Conservation (phyloP, 2,797 vertebrate species). For the Cyclopterus lumpus region DNA sequence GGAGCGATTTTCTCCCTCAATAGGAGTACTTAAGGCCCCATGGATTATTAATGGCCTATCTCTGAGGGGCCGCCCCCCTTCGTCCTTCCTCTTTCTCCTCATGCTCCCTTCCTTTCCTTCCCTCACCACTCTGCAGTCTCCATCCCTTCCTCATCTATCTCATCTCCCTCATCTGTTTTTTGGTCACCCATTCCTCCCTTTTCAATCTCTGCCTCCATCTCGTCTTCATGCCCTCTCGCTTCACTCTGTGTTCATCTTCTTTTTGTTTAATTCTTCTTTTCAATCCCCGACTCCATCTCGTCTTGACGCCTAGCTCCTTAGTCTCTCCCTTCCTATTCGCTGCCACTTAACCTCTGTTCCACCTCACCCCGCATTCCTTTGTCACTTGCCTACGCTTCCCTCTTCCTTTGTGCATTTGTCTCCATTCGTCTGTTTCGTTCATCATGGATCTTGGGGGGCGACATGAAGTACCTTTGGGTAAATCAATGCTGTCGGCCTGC, state of each 20-base stretch:
- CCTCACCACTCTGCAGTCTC: not conserved
- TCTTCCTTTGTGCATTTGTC: constrained; percentile 21
- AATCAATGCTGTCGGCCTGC: not conserved
- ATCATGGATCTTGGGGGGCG: not conserved
- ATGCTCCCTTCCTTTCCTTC: constrained; percentile 3
- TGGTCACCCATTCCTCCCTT: constrained; percentile 10
- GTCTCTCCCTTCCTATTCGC: not conserved
- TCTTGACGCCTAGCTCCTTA: constrained; percentile 20
- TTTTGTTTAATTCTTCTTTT: constrained; percentile 10
- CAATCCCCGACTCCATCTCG: constrained; percentile 32
- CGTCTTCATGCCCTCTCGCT: constrained; percentile 20
- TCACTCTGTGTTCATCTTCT: constrained; percentile 29
- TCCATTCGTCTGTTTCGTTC: constrained; percentile 2
- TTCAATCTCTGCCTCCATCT: constrained; percentile 37
- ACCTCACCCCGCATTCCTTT: not conserved
- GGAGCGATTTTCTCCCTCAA: constrained; percentile 73
- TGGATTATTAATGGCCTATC: constrained; percentile 81
- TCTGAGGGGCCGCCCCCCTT: constrained; percentile 50
- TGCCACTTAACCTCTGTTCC: constrained; percentile 21
- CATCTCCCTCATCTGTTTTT: constrained; percentile 33
- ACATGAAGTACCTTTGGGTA: not conserved
- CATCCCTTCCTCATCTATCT: constrained; percentile 20
- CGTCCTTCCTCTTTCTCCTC: constrained; percentile 30
- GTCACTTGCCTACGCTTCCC: constrained; percentile 8
- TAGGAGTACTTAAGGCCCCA: constrained; percentile 76